Conservation (phyloP, 2,888 invertebrate genomes). For the Metellina segmentata region DNA sequence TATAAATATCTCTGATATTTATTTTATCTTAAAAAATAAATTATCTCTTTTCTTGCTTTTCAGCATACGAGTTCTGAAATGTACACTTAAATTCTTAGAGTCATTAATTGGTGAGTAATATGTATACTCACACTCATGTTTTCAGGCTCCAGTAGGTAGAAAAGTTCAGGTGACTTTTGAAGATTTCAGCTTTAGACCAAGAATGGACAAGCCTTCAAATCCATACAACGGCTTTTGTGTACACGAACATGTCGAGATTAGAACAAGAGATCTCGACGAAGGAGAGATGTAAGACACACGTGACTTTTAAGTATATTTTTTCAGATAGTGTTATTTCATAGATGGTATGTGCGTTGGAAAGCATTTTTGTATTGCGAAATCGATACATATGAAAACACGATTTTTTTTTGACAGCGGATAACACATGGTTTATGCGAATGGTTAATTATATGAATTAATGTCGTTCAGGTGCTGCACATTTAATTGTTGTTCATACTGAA, state of each 20-base stretch:
- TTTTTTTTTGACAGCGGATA: background rate
- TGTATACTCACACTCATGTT: background rate
- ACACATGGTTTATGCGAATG: background rate
- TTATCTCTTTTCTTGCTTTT: too few species aligned
- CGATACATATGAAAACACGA: background rate
- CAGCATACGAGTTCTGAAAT: too few species aligned
- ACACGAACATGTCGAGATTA: slow-evolving; percentile 72
- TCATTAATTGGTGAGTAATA: too few species aligned
- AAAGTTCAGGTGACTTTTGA: slow-evolving; percentile 55
- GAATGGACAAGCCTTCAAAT: slow-evolving; percentile 54
- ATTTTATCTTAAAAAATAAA: too few species aligned
- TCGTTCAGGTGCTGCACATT: too few species aligned
- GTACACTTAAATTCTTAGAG: too few species aligned
- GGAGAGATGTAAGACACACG: slow-evolving; percentile 63
- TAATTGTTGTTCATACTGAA: too few species aligned
- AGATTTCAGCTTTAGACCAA: slow-evolving; percentile 67
- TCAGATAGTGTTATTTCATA: background rate
- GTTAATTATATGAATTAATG: background rate
- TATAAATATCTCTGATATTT: too few species aligned
- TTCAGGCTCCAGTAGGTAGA: slow-evolving; percentile 63
- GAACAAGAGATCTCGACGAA: slow-evolving; percentile 59
- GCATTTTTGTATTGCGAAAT: background rate
- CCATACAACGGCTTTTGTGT: slow-evolving; percentile 69
- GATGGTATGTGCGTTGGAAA: too few species aligned
- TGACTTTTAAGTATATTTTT: background rate